These are phyloP conservation scores for Chiroxiphia lanceolata DNA, from an alignment of 2,797 vertebrate species.

Conservation along the genomic window DNA sequence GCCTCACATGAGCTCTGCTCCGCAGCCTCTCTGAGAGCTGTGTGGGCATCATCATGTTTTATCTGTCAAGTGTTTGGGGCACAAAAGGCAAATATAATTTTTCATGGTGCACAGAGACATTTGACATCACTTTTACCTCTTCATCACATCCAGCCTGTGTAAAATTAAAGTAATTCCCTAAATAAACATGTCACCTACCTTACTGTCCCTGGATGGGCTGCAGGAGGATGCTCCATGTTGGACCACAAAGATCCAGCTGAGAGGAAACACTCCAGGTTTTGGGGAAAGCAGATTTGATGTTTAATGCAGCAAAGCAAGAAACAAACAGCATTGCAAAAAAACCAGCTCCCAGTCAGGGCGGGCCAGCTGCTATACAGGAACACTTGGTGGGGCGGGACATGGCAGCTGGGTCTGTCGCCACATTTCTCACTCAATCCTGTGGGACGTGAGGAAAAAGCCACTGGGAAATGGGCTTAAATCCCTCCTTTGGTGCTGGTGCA, in stretches of 20 bases:
- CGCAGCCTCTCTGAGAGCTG: background rate
- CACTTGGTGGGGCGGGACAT: rapidly evolving
- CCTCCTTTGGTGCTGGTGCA: rapidly evolving
- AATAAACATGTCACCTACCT: background rate
- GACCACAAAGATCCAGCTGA: background rate
- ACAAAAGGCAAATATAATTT: background rate
- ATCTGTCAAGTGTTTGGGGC: background rate
- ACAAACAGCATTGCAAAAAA: background rate
- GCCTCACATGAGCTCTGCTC: background rate
- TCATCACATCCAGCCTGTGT: background rate
- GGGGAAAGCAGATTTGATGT: background rate
- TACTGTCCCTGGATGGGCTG: rapidly evolving
- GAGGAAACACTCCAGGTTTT: background rate
- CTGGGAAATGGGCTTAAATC: rapidly evolving
- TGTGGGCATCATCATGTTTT: rapidly evolving
- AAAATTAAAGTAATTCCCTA: background rate
- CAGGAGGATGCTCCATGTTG: background rate
- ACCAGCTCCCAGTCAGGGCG: rapidly evolving
- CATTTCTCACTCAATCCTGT: rapidly evolving
- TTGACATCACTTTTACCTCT: background rate
- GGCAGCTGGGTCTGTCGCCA: rapidly evolving
- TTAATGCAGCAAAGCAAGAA: background rate
- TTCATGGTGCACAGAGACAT: background rate
- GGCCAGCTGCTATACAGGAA: background rate
- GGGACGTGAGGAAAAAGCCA: rapidly evolving